Conservation (phyloP, 2,113 vertebrate species). For the Speoplatyrhinus poulsoni region DNA sequence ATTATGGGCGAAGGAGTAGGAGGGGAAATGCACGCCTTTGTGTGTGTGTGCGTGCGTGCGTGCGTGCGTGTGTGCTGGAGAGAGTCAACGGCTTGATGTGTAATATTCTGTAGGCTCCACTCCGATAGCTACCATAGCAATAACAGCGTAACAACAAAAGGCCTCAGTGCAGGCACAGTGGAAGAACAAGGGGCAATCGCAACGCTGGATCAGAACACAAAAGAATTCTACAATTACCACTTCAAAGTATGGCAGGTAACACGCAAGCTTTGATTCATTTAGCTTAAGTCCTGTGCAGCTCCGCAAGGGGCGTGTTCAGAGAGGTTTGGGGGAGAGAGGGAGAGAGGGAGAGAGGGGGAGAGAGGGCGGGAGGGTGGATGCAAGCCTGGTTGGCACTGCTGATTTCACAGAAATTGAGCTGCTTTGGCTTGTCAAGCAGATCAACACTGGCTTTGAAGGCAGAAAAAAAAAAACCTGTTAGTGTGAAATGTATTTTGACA, state of each 20-base stretch:
- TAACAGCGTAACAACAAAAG: conserved; percentile 56
- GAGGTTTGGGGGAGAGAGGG: conserved; percentile 35
- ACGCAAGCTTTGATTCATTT: conserved; percentile 79
- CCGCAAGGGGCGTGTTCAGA: conserved; percentile 75
- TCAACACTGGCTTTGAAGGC: conserved; percentile 82
- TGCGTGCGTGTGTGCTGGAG: neutral
- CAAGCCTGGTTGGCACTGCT: conserved; percentile 74
- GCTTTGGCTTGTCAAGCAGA: conserved; percentile 77
- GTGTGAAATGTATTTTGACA: conserved; percentile 84
- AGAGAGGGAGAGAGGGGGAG: conserved; percentile 33
- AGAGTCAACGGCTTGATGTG: conserved; percentile 24
- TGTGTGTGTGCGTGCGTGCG: conserved; percentile 14
- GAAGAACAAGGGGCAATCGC: conserved; percentile 44
- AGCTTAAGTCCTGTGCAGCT: conserved; percentile 74
- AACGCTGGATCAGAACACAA: conserved; percentile 69
- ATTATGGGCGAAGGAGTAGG: neutral
- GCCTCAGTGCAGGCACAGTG: conserved; percentile 43
- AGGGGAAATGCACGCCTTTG: conserved; percentile 1
- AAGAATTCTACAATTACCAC: conserved; percentile 77
- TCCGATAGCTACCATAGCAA: conserved; percentile 42
- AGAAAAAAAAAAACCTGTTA: conserved; percentile 76
- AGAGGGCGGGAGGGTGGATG: conserved; percentile 50
- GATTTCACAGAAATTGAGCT: conserved; percentile 81
- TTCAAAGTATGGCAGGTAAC: conserved; percentile 78
- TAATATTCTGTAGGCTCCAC: conserved; percentile 15